Percentiles rank a stretch among this genome's conserved stretches.
These are phyloP conservation scores for Oscheius sp. DNA, from an alignment of 2,888 invertebrate species.

Conservation along the genomic window DNA sequence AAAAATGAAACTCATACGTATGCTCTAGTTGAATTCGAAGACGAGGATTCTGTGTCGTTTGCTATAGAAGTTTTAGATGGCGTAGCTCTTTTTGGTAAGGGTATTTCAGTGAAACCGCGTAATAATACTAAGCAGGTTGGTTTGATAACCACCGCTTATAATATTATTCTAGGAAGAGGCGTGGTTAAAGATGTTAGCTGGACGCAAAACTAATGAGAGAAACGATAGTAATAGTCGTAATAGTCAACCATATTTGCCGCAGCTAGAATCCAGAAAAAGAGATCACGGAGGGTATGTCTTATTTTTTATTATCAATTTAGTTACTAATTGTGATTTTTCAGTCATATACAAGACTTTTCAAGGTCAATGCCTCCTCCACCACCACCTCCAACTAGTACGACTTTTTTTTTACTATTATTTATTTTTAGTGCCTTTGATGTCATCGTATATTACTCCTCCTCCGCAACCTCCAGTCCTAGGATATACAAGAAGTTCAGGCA, in stretches of 20 bases:
- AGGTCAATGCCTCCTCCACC: constrained; percentile 5
- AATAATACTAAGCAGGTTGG: constrained; percentile 41
- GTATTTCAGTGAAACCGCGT: constrained; percentile 52
- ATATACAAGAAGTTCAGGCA: background rate
- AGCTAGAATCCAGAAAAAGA: constrained; percentile 3
- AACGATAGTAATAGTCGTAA: background rate
- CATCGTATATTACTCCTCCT: background rate
- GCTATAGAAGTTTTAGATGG: constrained; percentile 58
- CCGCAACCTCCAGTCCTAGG: background rate
- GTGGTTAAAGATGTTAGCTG: background rate
- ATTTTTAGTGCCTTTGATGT: background rate
- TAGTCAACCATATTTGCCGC: background rate
- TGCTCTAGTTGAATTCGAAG: constrained; percentile 58
- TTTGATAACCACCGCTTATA: background rate
- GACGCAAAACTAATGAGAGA: background rate
- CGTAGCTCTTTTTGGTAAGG: constrained; percentile 39
- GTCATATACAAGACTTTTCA: background rate
- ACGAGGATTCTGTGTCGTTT: constrained; percentile 55
- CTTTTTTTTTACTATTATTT: background rate
- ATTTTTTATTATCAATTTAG: background rate
- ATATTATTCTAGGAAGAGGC: constrained; percentile 21
- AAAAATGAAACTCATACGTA: constrained; percentile 33
- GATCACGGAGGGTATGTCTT: constrained; percentile 9
- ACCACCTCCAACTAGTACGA: background rate
- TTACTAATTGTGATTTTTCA: background rate